phyloP scores from a whole-genome alignment of 2,113 vertebrate species.

The Cryptoleucopteryx plumbea region DNA sequence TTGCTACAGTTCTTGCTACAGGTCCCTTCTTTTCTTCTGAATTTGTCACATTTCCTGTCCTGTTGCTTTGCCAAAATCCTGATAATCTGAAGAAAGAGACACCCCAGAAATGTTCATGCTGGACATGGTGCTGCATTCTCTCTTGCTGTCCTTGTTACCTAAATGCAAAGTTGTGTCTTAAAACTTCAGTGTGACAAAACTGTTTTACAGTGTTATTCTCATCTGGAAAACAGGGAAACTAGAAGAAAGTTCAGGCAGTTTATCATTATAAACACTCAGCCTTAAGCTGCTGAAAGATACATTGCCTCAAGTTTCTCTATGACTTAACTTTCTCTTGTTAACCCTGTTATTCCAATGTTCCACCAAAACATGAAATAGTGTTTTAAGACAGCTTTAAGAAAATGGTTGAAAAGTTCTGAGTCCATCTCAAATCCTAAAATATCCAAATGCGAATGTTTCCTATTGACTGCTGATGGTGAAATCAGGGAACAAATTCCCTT shows the following conservation, averaged over 20 bases:
- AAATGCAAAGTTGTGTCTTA: background rate
- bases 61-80: background rate
- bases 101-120: background rate
- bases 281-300: background rate
- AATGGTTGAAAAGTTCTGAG: background rate
- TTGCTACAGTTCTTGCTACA: background rate
- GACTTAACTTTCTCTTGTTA: background rate
- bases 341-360: background rate
- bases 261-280: background rate
- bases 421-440: background rate
- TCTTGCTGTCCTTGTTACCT: background rate
- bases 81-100: background rate
- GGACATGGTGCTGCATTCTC: accelerated
- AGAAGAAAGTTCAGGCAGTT: background rate
- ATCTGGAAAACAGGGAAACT: background rate
- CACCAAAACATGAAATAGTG: background rate
- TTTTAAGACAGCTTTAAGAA: background rate
- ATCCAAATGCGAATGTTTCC: background rate
- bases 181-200: background rate
- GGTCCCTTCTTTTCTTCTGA: background rate
- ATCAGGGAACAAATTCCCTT: background rate
- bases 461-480: background rate
- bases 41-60: background rate
- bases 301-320: background rate
- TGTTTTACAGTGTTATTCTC: background rate